Conservation (phyloP, 1,140 invertebrate genomes). For the Drosophila auraria region DNA sequence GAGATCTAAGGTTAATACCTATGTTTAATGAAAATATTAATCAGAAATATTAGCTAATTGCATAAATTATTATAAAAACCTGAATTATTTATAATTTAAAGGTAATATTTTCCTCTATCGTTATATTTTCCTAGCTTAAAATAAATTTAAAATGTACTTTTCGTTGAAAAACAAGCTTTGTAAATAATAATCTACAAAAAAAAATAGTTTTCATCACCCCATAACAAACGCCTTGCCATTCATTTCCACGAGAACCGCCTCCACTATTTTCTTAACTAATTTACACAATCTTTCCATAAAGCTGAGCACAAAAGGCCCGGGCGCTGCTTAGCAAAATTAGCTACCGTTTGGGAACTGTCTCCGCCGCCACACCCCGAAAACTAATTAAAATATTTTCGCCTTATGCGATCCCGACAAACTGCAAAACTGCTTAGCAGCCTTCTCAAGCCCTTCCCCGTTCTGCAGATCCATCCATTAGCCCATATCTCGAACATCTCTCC, state of each 20-base stretch:
- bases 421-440: constrained; percentile 45
- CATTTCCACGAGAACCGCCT: not conserved
- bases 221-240: not conserved
- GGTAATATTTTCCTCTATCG: no score
- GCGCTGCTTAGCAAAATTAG: constrained; percentile 35
- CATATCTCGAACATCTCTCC: constrained; percentile 60
- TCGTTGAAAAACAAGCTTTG: not conserved
- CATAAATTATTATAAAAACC: no score
- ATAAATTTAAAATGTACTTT: not conserved
- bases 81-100: no score
- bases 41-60: no score
- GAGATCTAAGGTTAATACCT: no score
- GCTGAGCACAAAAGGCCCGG: constrained; percentile 49
- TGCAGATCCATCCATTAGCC: not conserved
- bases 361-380: constrained; percentile 59
- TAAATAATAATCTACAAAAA: not conserved
- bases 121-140: no score
- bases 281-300: constrained; percentile 74
- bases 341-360: constrained; percentile 36
- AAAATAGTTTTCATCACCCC: not conserved
- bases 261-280: constrained; percentile 26
- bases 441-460: not conserved
- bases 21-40: no score
- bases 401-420: constrained; percentile 64
- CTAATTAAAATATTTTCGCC: constrained; percentile 79